Percentiles rank a stretch among this genome's conserved stretches.
Conservation (phyloP, 2,113 vertebrate species). For the Ranitomeya variabilis region DNA sequence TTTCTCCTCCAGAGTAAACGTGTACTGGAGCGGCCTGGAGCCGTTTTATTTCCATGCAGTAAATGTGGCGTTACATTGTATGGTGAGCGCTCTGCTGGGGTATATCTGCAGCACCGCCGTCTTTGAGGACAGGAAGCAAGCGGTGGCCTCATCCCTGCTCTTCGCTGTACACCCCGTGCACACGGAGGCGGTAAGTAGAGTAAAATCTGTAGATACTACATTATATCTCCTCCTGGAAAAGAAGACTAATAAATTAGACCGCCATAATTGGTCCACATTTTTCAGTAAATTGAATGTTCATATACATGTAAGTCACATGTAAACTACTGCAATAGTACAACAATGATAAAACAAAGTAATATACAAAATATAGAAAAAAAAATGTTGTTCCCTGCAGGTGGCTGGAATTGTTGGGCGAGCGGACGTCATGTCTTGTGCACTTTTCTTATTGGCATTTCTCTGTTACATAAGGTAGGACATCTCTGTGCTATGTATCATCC, state of each 20-base stretch:
- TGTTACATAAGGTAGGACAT: constrained; percentile 87
- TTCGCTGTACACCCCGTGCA: constrained; percentile 95
- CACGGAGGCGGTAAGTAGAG: constrained; percentile 91
- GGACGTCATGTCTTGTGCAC: constrained; percentile 88
- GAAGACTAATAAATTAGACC: no score
- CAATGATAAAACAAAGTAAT: background rate
- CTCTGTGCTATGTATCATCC: background rate
- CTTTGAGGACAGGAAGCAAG: constrained; percentile 78
- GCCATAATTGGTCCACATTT: no score
- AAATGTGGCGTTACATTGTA: constrained; percentile 87
- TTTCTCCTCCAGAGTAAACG: constrained; percentile 80
- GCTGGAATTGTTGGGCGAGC: constrained; percentile 96
- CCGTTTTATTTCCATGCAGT: constrained; percentile 90
- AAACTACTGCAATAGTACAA: background rate
- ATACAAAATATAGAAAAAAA: background rate
- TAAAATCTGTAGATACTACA: background rate
- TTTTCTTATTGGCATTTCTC: constrained; percentile 94
- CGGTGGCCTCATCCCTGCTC: constrained; percentile 85
- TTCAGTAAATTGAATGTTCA: background rate
- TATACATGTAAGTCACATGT: background rate
- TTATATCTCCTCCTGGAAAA: background rate
- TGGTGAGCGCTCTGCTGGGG: constrained; percentile 87
- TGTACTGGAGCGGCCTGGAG: constrained; percentile 85
- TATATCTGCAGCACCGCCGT: constrained; percentile 82
- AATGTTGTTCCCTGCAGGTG: constrained; percentile 75